phyloP scores from a whole-genome alignment of 2,888 invertebrate species.

The Isotomurus palustris region DNA sequence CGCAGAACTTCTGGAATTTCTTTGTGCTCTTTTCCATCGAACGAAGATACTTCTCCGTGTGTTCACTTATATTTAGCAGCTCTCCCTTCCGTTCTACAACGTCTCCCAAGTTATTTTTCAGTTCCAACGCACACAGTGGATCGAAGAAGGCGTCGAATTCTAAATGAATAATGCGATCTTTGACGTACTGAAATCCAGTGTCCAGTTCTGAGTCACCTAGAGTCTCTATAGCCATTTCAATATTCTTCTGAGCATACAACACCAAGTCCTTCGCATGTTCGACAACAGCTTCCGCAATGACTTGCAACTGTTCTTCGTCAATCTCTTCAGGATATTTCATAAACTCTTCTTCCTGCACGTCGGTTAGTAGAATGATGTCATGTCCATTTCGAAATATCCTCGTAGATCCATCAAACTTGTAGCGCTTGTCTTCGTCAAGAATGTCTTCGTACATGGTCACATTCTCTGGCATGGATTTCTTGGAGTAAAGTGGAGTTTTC shows the following conservation, averaged over 20 bases:
- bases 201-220: slow-evolving; percentile 8
- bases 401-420: slow-evolving; percentile 4
- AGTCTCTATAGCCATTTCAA: not conserved
- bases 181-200: slow-evolving; percentile 9
- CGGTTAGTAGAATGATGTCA: not conserved
- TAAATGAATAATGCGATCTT: slow-evolving; percentile 7
- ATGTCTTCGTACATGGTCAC: slow-evolving; percentile 30
- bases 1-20: slow-evolving; percentile 6
- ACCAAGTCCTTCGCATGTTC: slow-evolving; percentile 20
- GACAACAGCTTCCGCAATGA: not conserved
- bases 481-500: slow-evolving; percentile 19
- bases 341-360: not conserved
- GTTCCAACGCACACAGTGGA: slow-evolving; percentile 21
- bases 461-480: slow-evolving; percentile 30
- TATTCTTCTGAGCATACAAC: not conserved
- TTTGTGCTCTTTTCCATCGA: slow-evolving; percentile 7
- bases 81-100: slow-evolving; percentile 21
- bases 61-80: slow-evolving; percentile 18
- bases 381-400: not conserved
- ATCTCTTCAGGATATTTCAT: slow-evolving; percentile 2
- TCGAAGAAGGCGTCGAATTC: slow-evolving; percentile 27
- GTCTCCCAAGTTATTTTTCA: slow-evolving; percentile 25
- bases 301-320: not conserved
- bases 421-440: slow-evolving; percentile 1
- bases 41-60: slow-evolving; percentile 7